Evolutionary conservation across 2,888 invertebrate genomes (phyloP), one percentile per base, ranked within the genome.

Genomic region (Drosophila macrospina): DNA sequence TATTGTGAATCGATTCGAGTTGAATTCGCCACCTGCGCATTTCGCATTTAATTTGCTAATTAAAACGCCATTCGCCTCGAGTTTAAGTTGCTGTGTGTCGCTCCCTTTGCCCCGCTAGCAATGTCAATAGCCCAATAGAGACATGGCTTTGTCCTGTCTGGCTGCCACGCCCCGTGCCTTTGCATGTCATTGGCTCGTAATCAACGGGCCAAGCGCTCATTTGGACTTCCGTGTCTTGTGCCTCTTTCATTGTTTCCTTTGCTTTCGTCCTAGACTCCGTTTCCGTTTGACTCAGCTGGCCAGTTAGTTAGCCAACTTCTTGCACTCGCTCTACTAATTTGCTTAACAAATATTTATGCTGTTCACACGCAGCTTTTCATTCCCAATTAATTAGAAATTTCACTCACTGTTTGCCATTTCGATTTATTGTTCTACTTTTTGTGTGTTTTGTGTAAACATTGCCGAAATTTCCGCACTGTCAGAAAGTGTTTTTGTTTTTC

Each of bases 1-100:
- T 39, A 44, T 55, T 39, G 41, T 70, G 44, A 42, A 74, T 74
- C 75, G 70, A 62, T 70, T 69, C 42, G 42, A 32, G 56, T 52
- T 52, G 50, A 13, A 20, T 16, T 51, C 7, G 50, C 57, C 57
- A 42, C 50, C 74, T 68, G 74, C 69, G 59, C 55, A 55, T 73
- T 69, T 56, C 64, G 74, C 65, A 65, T 65, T 85, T 85, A 78
- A 83, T 83, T 83, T 82, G 75, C 83, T 86, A 83, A 83, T 83
- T 83, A 86, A 82, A 74, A 57, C 52, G 60, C 39, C 30, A 8
- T 42, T 30, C 3, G 39, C n/a, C 6, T 41, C 6, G 10, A 4
- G 20, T 10, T 15, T 41, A 8, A 4, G 32, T 26, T 39, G 20
- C 3, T 20, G 20, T 13, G 11, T n/a, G n/a, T n/a, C n/a, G 34